Base-by-base conservation (phyloP, 2,888 invertebrate species). In the Orgyia antiqua region DNA sequence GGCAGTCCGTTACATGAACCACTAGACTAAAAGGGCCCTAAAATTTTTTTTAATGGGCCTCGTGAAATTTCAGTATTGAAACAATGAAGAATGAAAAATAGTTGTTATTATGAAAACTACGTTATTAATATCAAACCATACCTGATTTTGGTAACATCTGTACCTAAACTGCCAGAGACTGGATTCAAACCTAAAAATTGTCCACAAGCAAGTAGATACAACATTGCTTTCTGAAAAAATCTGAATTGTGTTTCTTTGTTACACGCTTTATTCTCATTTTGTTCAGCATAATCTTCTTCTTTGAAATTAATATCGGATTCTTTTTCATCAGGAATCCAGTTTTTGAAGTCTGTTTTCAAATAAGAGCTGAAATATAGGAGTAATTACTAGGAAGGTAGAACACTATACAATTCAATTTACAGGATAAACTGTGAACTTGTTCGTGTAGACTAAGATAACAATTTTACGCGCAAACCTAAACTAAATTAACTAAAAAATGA, bases 171-270 rank as follows among this genome's bases (percentile, higher is more conserved):
- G 5, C 60, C 64, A 1, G 43, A 27, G 0, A 74, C 53, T 0
- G 73, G 71, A 28, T 60, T 69, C 9, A 77, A 18, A 1, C 73
- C 77, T 2, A 70, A 31, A 12, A 33, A 52, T 21, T 67, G 64
- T 2, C 70, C 75, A 24, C 49, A 42, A 2, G 61, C 21, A 0
- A 72, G 17, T 0, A 68, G 20, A 0, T 53, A 13, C 42, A 47
- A 66, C 67, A 70, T 72, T 3, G 67, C 51, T 10, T 39, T 43
- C 38, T 66, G 67, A 32, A 71, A 74, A 0, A 47, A 31, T 13
- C 27, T 33, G 15, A 59, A 43, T 18, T 63, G 68, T 13, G 46
- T 34, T 18, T 39, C 33, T 2, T 37, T 21, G 29, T 36, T 35
- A n/a, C n/a, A n/a, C n/a, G n/a, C n/a, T n/a, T n/a, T n/a, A n/a